Conservation (phyloP, 2,888 invertebrate genomes). For the Phlogophora meticulosa region DNA sequence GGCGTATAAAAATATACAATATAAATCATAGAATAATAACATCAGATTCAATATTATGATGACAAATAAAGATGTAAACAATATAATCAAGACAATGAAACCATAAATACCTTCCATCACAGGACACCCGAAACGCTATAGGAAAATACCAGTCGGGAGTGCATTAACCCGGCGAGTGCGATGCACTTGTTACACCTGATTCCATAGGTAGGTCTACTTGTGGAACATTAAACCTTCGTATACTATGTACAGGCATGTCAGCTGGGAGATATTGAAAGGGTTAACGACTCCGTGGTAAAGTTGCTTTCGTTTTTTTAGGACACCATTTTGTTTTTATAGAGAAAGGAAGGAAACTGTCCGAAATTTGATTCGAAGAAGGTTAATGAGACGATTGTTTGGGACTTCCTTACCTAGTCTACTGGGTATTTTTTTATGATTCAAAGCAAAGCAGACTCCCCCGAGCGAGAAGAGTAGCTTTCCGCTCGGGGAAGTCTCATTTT, state of each 20-base stretch:
- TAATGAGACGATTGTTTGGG: background rate
- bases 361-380: constrained; percentile 2
- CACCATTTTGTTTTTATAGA: constrained; percentile 8
- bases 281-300: constrained; percentile 43
- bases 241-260: constrained; percentile 56
- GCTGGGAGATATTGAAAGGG: constrained; percentile 55
- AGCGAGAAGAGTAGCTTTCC: too few relatives aligned
- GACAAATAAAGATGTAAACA: background rate
- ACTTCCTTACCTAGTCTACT: constrained; percentile 2
- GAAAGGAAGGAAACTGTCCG: background rate
- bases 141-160: constrained; percentile 72
- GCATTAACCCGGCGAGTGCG: constrained; percentile 79
- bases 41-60: too few relatives aligned
- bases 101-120: constrained; percentile 52
- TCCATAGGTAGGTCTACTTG: constrained; percentile 66
- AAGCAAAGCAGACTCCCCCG: too few relatives aligned
- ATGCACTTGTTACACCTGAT: constrained; percentile 79
- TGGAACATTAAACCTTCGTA: constrained; percentile 71
- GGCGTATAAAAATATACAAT: too few relatives aligned
- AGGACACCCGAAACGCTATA: constrained; percentile 68
- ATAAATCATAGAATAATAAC: too few relatives aligned
- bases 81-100: constrained; percentile 6
- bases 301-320: constrained; percentile 19
- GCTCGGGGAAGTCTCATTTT: constrained; percentile 4
- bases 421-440: background rate